A percentile compares a stretch with the other conserved stretches of the same genome.
These are phyloP conservation scores for Alethe castanea DNA, from an alignment of 2,113 vertebrate genomes.

Conservation along the genomic window DNA sequence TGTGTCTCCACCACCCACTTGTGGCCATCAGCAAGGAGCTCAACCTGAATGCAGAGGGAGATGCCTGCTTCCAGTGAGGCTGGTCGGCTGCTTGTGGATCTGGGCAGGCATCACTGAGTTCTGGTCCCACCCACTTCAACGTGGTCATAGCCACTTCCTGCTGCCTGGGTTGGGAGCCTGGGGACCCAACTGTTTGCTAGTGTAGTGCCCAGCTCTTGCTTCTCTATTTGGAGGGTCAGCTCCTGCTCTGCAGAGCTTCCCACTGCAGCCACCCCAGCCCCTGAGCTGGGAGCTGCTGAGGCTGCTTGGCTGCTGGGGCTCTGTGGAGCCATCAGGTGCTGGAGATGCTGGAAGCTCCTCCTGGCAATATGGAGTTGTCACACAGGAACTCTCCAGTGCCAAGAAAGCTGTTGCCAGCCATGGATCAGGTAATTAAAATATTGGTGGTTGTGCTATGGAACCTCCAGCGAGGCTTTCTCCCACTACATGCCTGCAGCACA, in stretches of 20 bases:
- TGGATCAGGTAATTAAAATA: neutral
- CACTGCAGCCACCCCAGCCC: accelerated
- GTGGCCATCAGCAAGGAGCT: neutral
- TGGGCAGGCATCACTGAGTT: neutral
- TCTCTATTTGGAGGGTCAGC: neutral
- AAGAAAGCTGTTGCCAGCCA: neutral
- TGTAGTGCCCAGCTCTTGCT: neutral
- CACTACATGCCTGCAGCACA: accelerated
- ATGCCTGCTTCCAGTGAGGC: neutral
- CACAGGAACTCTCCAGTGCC: neutral
- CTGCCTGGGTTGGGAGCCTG: neutral
- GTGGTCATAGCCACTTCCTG: accelerated
- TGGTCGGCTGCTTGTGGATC: neutral
- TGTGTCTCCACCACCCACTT: neutral
- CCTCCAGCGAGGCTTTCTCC: neutral
- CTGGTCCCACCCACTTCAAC: neutral
- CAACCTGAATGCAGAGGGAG: accelerated
- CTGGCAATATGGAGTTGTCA: neutral
- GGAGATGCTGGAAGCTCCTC: neutral
- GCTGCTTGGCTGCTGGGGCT: neutral
- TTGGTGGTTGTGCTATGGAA: neutral
- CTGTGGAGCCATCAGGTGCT: accelerated
- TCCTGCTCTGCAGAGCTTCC: neutral
- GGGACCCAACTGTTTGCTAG: neutral
- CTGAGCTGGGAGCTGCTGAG: accelerated